Base-by-base conservation (phyloP, 2,888 invertebrate species). In the Syrista parreyssii region DNA sequence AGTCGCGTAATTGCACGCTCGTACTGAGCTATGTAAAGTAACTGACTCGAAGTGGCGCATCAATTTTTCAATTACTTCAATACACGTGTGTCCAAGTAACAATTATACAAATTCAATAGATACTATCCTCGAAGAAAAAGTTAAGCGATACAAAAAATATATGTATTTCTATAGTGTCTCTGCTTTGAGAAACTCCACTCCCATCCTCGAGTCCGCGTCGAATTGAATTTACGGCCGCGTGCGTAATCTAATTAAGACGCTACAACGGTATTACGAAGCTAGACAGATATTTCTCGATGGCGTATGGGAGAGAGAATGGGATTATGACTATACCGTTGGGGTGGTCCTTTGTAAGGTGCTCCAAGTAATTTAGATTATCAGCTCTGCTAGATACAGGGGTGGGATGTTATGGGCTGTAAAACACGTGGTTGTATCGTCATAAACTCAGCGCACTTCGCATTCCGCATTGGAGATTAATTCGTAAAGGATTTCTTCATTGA, bases 341-440 rank as follows among this genome's bases (percentile, higher is more conserved):
- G 71, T 71, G 71, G 72, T 75, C 74, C 78, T 80, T 81, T 82
- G 81, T 81, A 78, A 79, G 79, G 75, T 78, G 78, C 78, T 78
- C 76, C 76, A 78, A 83, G 82, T 81, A 83, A 83, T 82, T 83
- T 83, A 83, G 82, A 83, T 83, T 83, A 83, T 83, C 81, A 82
- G 80, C 73, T 78, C 71, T 75, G 69, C 72, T 78, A 77, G 76
- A 78, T 79, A 78, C 72, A 82, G 79, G 77, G 77, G 78, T 76
- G 75, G 40, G 71, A 73, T 79, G 80, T 82, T 82, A 80, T 34
- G 33, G 80, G 74, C 76, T 77, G 74, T 79, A 81, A 81, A 79
- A 71, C 77, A 80, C 81, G 75, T 76, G 76, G 75, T 73, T 73
- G 35, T 72, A 74, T 80, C 75, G 71, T 78, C 78, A 79, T 55